phyloP scores from a whole-genome alignment of 1,140 invertebrate genomes.

The Orussus abietinus region DNA sequence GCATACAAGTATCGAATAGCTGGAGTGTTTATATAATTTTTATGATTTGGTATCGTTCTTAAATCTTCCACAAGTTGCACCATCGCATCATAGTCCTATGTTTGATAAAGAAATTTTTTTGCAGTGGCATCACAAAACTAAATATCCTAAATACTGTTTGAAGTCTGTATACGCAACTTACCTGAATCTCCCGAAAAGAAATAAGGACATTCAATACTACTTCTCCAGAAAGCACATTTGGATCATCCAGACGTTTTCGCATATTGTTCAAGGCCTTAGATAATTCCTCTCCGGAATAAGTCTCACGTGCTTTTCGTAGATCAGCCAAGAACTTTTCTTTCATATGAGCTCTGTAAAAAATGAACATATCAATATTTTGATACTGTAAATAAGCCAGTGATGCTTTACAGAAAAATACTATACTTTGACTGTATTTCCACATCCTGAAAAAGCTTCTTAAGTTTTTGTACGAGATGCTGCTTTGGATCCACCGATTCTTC shows the following conservation, averaged over 20 bases:
- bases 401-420: neutral
- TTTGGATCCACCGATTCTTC: conserved; percentile 65
- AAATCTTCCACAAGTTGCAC: conserved; percentile 95
- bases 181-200: conserved; percentile 87
- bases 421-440: conserved; percentile 92
- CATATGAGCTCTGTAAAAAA: conserved; percentile 84
- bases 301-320: conserved; percentile 88
- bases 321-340: conserved; percentile 97
- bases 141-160: conserved; percentile 7
- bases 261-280: conserved; percentile 83
- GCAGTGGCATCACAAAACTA: too few species aligned
- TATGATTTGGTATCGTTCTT: conserved; percentile 86
- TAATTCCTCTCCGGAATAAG: conserved; percentile 81
- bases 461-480: conserved; percentile 64
- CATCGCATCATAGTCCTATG: conserved; percentile 96
- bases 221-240: conserved; percentile 92
- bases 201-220: conserved; percentile 90
- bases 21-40: conserved; percentile 83
- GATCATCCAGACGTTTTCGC: conserved; percentile 91
- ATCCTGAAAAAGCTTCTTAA: conserved; percentile 84
- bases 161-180: conserved; percentile 26
- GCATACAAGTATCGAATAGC: conserved; percentile 92
- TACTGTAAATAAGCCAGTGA: conserved; percentile 4
- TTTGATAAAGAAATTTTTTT: too few species aligned
- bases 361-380: conserved; percentile 20